Percentiles rank a stretch among this genome's conserved stretches.
Evolutionary conservation across 2,888 invertebrate genomes (phyloP).

Genomic region (Pseudococcus jackbeardsleyi): DNA sequence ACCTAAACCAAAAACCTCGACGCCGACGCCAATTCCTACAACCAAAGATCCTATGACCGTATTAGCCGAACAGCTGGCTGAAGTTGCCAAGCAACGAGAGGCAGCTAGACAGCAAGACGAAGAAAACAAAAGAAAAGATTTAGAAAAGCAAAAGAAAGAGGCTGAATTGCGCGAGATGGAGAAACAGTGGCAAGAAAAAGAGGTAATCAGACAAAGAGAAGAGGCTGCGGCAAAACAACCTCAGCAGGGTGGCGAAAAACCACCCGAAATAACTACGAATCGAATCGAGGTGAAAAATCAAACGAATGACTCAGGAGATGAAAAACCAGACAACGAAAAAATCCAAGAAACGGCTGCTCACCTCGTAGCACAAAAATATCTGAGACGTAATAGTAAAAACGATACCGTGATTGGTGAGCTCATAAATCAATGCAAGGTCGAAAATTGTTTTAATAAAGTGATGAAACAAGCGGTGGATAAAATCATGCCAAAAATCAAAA

Average conservation of each 20-base stretch:
- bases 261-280: not conserved
- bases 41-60: not conserved
- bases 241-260: not conserved
- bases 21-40: not conserved
- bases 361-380: not conserved
- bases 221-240: not conserved
- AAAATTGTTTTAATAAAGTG: not conserved
- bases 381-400: not conserved
- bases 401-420: not conserved
- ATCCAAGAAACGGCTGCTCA: not conserved
- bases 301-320: not conserved
- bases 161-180: not conserved
- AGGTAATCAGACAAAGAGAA: not conserved
- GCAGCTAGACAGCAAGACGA: not conserved
- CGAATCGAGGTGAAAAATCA: not conserved
- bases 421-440: not conserved
- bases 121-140: not conserved
- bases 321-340: not conserved
- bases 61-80: not conserved
- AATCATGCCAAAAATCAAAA: not conserved
- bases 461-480: conserved; percentile 2
- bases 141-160: not conserved
- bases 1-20: not conserved
- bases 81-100: not conserved
- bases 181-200: not conserved